Percentiles rank a stretch among this genome's conserved stretches.
Conservation (phyloP, 2,113 vertebrate species). For the Anoplopoma fimbria region DNA sequence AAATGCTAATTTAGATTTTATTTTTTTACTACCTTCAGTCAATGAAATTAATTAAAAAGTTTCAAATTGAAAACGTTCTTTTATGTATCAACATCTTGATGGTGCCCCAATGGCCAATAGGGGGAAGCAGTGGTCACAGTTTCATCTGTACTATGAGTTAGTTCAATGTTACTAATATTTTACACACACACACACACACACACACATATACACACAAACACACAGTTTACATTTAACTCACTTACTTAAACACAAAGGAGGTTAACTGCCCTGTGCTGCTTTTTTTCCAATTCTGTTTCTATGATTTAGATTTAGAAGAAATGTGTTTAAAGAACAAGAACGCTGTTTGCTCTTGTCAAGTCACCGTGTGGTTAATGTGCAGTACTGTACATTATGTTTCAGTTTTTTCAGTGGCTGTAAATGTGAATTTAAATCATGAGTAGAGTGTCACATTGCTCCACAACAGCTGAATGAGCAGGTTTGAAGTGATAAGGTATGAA, state of each 20-base stretch:
- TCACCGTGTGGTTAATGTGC: conserved; percentile 27
- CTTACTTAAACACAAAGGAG: conserved; percentile 8
- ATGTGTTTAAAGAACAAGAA: not conserved
- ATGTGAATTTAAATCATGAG: conserved; percentile 6
- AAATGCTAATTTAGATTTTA: not conserved
- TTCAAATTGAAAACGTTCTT: not conserved
- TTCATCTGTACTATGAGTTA: not conserved
- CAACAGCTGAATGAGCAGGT: conserved; percentile 33
- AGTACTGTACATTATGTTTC: not conserved
- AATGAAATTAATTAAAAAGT: not conserved
- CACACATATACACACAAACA: no score
- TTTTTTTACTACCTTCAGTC: not conserved
- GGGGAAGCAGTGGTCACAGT: conserved; percentile 44
- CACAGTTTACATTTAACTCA: not conserved
- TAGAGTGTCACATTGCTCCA: conserved; percentile 40
- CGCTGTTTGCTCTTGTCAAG: conserved; percentile 15
- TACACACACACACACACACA: conserved; percentile 14
- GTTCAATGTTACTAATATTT: not conserved
- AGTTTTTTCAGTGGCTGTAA: conserved; percentile 3
- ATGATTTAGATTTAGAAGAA: conserved; percentile 4
- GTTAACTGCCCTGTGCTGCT: not conserved
- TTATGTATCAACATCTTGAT: not conserved
- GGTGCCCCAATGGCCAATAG: conserved; percentile 47
- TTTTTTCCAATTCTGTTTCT: not conserved
- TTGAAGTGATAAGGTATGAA: conserved; percentile 43